Evolutionary conservation across 2,113 vertebrate genomes (phyloP).

Genomic region (Leptobrachium ailaonicum): DNA sequence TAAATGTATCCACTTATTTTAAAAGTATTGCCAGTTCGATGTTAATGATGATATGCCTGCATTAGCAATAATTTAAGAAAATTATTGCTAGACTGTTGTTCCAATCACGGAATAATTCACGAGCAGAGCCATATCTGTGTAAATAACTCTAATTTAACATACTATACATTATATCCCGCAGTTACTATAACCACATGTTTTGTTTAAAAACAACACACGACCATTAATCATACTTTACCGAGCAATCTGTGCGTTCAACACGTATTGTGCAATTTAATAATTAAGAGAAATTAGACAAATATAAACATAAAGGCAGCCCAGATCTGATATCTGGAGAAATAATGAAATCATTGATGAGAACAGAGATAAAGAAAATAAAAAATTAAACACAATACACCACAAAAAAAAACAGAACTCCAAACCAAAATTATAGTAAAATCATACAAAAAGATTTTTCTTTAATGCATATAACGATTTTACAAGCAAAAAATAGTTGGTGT

Average conservation of each 20-base stretch:
- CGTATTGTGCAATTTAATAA: neutral
- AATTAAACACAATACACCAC: neutral
- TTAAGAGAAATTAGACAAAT: neutral
- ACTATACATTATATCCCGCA: conserved; percentile 10
- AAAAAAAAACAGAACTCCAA: neutral
- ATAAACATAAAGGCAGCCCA: neutral
- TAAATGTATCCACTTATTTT: neutral
- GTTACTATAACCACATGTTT: conserved; percentile 22
- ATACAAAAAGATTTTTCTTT: no score
- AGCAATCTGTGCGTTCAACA: neutral
- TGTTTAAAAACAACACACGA: conserved; percentile 17
- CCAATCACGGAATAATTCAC: neutral
- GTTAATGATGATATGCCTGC: neutral
- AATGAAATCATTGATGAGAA: neutral
- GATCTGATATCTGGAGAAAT: neutral
- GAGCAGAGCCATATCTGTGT: conserved; percentile 27
- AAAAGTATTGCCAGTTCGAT: neutral
- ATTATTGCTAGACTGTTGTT: conserved; percentile 18
- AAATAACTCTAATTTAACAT: conserved; percentile 25
- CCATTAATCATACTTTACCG: conserved; percentile 18
- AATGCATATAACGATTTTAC: no score
- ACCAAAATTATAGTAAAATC: no score
- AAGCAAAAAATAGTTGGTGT: no score
- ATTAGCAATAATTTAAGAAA: conserved; percentile 9
- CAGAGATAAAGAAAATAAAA: neutral